A percentile compares a stretch with the other conserved stretches of the same genome.
phyloP scores from a whole-genome alignment of 2,113 vertebrate species.

The Camelus dromedarius region DNA sequence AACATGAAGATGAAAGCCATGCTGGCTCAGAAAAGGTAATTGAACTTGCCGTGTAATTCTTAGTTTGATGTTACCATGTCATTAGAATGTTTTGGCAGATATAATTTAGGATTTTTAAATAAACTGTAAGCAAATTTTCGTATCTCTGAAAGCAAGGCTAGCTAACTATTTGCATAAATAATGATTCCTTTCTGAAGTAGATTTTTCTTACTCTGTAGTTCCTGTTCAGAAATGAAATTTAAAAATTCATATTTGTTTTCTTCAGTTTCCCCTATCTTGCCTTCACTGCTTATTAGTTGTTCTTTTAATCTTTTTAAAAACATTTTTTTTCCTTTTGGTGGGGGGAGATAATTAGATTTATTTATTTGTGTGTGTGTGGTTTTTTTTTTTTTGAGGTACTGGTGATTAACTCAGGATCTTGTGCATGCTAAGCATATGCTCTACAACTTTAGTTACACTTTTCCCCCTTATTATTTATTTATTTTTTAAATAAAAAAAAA shows the following conservation, averaged over 20 bases:
- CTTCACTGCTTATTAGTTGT: background rate
- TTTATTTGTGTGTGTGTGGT: too few species aligned
- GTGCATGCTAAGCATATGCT: too few species aligned
- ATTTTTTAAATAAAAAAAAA: too few species aligned
- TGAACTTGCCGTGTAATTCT: background rate
- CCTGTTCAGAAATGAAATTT: background rate
- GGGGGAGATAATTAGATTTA: too few species aligned
- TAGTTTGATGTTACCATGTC: background rate
- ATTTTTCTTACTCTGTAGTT: background rate
- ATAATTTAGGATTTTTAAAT: background rate
- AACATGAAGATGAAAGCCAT: conserved; percentile 83
- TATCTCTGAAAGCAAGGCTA: background rate
- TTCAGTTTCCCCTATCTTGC: background rate
- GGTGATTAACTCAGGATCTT: too few species aligned
- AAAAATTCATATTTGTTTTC: background rate
- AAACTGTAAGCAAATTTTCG: background rate
- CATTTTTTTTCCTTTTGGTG: too few species aligned
- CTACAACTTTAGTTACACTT: too few species aligned
- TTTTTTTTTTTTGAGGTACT: too few species aligned
- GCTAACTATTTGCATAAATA: background rate
- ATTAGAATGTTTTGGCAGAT: background rate
- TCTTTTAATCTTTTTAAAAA: too few species aligned
- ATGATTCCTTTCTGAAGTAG: background rate
- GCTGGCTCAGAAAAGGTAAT: conserved; percentile 86
- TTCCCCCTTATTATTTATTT: too few species aligned